Percentiles rank a stretch among this genome's conserved stretches.
Evolutionary conservation across 2,888 invertebrate species (phyloP).

Genomic region (Dynastes hyllus): DNA sequence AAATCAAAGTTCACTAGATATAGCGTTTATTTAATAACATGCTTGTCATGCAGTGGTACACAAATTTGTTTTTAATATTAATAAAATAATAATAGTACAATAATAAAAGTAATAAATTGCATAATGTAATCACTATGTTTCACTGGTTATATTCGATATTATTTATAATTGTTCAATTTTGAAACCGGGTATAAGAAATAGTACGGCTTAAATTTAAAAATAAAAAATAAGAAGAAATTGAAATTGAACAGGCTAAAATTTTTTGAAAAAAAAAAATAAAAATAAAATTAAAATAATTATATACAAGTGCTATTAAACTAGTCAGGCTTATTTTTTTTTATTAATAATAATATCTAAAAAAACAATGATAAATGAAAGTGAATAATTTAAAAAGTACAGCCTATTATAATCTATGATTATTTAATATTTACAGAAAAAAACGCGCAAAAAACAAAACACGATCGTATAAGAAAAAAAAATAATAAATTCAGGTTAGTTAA

Average conservation of each 20-base stretch:
- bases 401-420: background rate
- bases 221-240: too few species aligned
- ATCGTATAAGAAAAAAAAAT: too few species aligned
- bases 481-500: background rate
- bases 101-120: too few species aligned
- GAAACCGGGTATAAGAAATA: too few species aligned
- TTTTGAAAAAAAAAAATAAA: background rate
- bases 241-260: too few species aligned
- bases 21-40: background rate
- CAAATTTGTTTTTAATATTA: too few species aligned
- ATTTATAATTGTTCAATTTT: too few species aligned
- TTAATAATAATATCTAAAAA: constrained; percentile 1
- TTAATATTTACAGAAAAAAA: background rate
- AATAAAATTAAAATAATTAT: background rate
- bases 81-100: too few species aligned
- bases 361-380: background rate
- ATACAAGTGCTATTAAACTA: background rate
- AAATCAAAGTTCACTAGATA: too few species aligned
- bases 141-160: too few species aligned
- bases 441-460: background rate
- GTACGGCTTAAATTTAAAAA: too few species aligned
- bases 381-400: background rate
- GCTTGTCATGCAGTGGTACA: background rate
- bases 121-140: too few species aligned
- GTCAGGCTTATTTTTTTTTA: background rate